A percentile compares a stretch with the other conserved stretches of the same genome.
Conservation (phyloP, 2,888 invertebrate species). For the Drosophila demipolita region DNA sequence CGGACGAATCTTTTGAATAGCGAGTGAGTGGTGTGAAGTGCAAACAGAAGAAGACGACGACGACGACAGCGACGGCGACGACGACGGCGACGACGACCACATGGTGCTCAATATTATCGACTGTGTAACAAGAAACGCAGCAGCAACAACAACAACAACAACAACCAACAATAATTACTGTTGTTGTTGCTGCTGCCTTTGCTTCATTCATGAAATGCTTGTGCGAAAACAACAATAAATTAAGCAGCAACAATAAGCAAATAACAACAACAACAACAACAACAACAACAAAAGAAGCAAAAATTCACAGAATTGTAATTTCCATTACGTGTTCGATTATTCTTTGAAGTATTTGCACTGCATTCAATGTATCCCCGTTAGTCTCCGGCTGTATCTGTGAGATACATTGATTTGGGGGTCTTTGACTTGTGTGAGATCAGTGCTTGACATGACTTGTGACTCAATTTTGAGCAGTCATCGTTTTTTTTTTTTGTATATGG, state of each 20-base stretch:
- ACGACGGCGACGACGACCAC: constrained; percentile 7
- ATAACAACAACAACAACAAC: constrained; percentile 23
- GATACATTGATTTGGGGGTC: constrained; percentile 35
- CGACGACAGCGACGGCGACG: neutral
- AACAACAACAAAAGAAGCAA: constrained; percentile 33
- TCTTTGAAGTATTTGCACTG: constrained; percentile 46
- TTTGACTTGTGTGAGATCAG: constrained; percentile 42
- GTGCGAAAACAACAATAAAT: constrained; percentile 54
- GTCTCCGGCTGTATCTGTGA: constrained; percentile 6
- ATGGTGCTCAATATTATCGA: constrained; percentile 68
- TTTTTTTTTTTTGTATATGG: constrained; percentile 56
- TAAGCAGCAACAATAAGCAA: constrained; percentile 29
- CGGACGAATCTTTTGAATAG: constrained; percentile 25
- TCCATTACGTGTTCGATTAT: constrained; percentile 46
- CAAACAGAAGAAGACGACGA: constrained; percentile 50
- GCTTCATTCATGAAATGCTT: constrained; percentile 70
- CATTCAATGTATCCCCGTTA: constrained; percentile 31
- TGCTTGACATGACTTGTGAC: constrained; percentile 46
- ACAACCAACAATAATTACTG: constrained; percentile 19
- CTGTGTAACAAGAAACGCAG: constrained; percentile 42
- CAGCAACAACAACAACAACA: constrained; percentile 29
- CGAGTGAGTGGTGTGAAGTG: constrained; percentile 57
- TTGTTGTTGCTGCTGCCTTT: constrained; percentile 23
- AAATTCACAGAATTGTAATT: constrained; percentile 49
- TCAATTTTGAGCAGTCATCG: constrained; percentile 70